phyloP scores from a whole-genome alignment of 2,113 vertebrate species.

The Taxidea taxus region DNA sequence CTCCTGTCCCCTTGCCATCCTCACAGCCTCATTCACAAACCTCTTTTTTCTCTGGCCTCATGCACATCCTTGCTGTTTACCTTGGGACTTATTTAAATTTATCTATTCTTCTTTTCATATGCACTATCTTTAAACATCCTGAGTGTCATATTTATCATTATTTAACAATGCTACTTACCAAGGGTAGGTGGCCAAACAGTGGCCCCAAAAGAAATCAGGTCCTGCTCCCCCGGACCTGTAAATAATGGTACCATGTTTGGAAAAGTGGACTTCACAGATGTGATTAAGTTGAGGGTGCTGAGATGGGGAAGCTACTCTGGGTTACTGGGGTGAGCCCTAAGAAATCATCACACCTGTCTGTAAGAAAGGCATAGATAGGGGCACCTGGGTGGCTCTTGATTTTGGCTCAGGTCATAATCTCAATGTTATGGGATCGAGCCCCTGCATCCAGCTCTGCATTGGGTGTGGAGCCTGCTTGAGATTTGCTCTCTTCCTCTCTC shows the following conservation, averaged over 20 bases:
- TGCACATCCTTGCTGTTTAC: not conserved
- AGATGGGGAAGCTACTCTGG: not conserved
- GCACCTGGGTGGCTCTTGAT: not conserved
- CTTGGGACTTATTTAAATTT: not conserved
- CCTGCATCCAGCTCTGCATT: not conserved
- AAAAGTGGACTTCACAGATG: not conserved
- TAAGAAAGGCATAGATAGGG: not conserved
- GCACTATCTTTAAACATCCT: not conserved
- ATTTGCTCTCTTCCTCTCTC: not conserved
- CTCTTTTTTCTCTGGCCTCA: slow-evolving; percentile 7
- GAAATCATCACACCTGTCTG: not conserved
- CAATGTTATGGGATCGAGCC: not conserved
- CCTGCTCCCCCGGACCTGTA: not conserved
- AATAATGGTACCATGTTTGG: not conserved
- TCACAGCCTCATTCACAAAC: slow-evolving; percentile 32
- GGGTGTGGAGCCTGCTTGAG: not conserved
- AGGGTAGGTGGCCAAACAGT: not conserved
- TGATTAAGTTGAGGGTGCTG: not conserved
- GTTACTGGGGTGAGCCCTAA: not conserved
- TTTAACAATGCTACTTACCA: not conserved
- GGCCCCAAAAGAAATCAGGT: not conserved
- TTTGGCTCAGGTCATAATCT: not conserved
- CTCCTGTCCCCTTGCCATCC: not conserved
- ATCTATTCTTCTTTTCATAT: not conserved
- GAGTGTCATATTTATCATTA: not conserved